phyloP scores from a whole-genome alignment of 2,888 invertebrate species.

The Troides oblongomaculatus region DNA sequence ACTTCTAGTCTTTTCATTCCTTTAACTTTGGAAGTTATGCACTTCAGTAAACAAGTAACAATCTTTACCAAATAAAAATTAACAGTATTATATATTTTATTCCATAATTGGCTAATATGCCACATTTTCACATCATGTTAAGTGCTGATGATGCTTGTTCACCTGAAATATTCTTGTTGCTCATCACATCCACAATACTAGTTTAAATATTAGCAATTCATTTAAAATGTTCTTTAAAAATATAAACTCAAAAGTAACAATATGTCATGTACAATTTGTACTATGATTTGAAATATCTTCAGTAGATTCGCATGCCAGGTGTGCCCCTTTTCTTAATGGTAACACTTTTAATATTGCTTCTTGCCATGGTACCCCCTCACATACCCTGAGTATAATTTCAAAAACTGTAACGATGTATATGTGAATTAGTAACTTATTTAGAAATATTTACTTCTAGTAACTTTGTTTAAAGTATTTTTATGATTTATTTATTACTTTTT shows the following conservation, averaged over 20 bases:
- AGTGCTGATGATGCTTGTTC: too few relatives aligned
- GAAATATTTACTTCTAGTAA: background rate
- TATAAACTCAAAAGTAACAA: background rate
- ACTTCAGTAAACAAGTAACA: background rate
- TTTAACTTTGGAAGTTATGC: background rate
- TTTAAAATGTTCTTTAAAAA: background rate
- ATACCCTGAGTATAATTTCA: constrained; percentile 87
- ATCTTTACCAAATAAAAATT: background rate
- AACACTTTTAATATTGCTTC: constrained; percentile 88
- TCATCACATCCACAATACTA: too few relatives aligned
- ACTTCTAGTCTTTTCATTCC: background rate
- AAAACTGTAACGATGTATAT: constrained; percentile 83
- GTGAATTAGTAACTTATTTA: background rate
- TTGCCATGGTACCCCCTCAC: constrained; percentile 89
- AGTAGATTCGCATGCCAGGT: constrained; percentile 51
- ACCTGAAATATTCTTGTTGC: too few relatives aligned
- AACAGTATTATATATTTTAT: constrained; percentile 7
- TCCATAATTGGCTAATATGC: too few relatives aligned
- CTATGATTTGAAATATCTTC: constrained; percentile 50
- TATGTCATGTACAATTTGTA: constrained; percentile 35
- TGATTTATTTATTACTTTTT: background rate
- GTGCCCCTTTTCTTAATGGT: constrained; percentile 88
- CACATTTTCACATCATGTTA: too few relatives aligned
- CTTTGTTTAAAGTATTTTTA: background rate
- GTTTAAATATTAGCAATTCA: too few relatives aligned